phyloP scores from a whole-genome alignment of 2,113 vertebrate genomes.

The Equus przewalskii region DNA sequence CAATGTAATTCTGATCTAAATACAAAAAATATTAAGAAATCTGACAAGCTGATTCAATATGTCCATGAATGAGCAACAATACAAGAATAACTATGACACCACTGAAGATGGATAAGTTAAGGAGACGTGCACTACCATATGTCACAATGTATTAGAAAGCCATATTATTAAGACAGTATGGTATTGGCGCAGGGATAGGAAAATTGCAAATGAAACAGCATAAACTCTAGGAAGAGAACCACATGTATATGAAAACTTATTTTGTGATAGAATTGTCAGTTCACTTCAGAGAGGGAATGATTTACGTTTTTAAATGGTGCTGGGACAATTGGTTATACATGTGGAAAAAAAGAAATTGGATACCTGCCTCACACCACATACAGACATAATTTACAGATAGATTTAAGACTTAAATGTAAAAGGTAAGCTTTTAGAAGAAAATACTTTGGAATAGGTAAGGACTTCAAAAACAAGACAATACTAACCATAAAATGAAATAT shows the following conservation, averaged over 20 bases:
- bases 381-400: not conserved
- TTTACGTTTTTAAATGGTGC: not conserved
- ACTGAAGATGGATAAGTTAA: not conserved
- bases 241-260: not conserved
- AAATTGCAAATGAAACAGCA: not conserved
- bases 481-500: too few relatives aligned
- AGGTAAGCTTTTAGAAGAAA: too few relatives aligned
- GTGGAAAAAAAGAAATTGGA: not conserved
- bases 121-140: not conserved
- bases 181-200: not conserved
- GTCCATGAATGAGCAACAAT: not conserved
- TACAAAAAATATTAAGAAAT: not conserved
- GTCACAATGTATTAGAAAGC: not conserved
- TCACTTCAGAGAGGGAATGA: not conserved
- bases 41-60: too few relatives aligned
- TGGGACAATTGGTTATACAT: not conserved
- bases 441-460: too few relatives aligned
- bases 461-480: too few relatives aligned
- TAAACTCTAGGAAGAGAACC: not conserved
- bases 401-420: not conserved
- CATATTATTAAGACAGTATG: not conserved
- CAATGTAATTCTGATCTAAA: not conserved
- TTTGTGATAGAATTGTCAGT: not conserved
- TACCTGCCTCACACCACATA: not conserved
- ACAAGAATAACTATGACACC: not conserved